These are phyloP conservation scores for Danaus plexippus DNA, from an alignment of 1,140 invertebrate genomes.

Conservation along the genomic window DNA sequence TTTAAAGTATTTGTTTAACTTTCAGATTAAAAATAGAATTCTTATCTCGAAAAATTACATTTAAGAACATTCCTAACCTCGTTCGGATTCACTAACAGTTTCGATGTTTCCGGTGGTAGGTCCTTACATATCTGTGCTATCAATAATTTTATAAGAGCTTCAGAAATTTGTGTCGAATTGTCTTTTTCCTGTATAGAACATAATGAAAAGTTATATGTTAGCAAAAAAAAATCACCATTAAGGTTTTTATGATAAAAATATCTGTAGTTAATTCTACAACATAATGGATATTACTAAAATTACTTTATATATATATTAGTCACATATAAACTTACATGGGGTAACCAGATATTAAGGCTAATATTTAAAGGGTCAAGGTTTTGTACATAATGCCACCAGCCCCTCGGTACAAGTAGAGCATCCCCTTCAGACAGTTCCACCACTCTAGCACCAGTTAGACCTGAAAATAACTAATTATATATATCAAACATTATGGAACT, in stretches of 20 bases:
- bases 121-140: slow-evolving; percentile 67
- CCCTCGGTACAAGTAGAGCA: slow-evolving; percentile 88
- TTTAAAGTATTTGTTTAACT: too few relatives aligned
- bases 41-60: background rate
- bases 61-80: slow-evolving; percentile 40
- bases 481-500: background rate
- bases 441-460: slow-evolving; percentile 63
- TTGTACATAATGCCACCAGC: slow-evolving; percentile 98
- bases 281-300: background rate
- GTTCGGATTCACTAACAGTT: slow-evolving; percentile 63
- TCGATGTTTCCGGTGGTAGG: slow-evolving; percentile 53
- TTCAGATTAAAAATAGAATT: too few relatives aligned
- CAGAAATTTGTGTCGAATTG: slow-evolving; percentile 53
- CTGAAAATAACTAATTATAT: slow-evolving; percentile 35
- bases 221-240: too few relatives aligned
- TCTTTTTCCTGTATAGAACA: slow-evolving; percentile 50
- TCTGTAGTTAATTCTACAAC: background rate
- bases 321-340: slow-evolving; percentile 71
- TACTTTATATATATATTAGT: slow-evolving; percentile 7
- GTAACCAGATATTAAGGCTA: slow-evolving; percentile 91
- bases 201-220: too few relatives aligned
- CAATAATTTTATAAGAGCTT: slow-evolving; percentile 64
- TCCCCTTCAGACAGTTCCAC: slow-evolving; percentile 85
- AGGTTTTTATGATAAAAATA: slow-evolving; percentile 6
- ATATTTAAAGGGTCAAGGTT: slow-evolving; percentile 80